phyloP scores from a whole-genome alignment of 2,888 invertebrate genomes.

The Heteromurus nitidus region DNA sequence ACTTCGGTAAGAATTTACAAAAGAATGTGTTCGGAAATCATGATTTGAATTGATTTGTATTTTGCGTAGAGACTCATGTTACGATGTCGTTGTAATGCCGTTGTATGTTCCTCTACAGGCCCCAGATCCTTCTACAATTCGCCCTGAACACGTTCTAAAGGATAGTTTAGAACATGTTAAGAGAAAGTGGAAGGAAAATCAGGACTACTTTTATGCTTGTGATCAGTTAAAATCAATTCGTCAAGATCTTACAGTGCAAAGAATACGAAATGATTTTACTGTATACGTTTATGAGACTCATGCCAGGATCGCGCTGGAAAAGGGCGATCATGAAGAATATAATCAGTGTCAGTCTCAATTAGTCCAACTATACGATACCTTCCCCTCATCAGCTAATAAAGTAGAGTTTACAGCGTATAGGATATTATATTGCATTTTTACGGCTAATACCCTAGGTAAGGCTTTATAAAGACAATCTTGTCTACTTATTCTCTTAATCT shows the following conservation, averaged over 20 bases:
- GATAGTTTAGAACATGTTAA: constrained; percentile 93
- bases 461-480: too few species aligned
- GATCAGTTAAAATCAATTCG: constrained; percentile 99
- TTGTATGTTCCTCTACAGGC: constrained; percentile 84
- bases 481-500: too few species aligned
- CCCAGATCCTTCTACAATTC: constrained; percentile 92
- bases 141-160: constrained; percentile 90
- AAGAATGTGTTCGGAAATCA: not conserved
- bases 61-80: too few species aligned
- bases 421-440: constrained; percentile 97
- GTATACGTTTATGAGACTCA: constrained; percentile 99
- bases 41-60: too few species aligned
- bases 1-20: constrained; percentile 80
- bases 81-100: too few species aligned
- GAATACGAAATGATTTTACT: constrained; percentile 94
- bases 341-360: constrained; percentile 99
- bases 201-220: constrained; percentile 97
- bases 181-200: constrained; percentile 90
- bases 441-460: constrained; percentile 96
- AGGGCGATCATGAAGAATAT: constrained; percentile 98
- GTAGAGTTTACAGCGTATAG: constrained; percentile 97
- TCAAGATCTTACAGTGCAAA: constrained; percentile 99
- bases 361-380: constrained; percentile 90
- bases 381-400: constrained; percentile 78
- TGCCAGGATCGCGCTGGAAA: constrained; percentile 97